Percentiles rank a stretch among this genome's conserved stretches.
Evolutionary conservation across 2,888 invertebrate species (phyloP).

Genomic region (Icerya purchasi): DNA sequence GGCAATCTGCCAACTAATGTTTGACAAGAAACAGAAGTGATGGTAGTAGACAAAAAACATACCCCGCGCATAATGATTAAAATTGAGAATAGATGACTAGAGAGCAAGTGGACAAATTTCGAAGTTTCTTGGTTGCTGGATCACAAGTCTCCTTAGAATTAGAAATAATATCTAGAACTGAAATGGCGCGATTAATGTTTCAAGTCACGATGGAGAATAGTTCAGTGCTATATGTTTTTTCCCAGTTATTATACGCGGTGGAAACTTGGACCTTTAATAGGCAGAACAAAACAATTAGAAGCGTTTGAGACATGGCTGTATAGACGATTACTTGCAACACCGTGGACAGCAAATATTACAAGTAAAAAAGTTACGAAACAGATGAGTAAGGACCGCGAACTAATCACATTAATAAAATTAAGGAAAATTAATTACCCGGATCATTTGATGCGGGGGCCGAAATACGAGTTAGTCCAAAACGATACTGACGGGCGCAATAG

Average conservation of each 20-base stretch:
- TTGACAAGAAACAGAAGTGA: background rate
- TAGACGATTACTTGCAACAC: background rate
- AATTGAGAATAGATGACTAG: no score
- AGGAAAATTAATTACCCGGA: no score
- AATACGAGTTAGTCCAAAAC: no score
- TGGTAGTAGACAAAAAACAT: background rate
- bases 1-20: background rate
- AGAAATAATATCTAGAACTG: background rate
- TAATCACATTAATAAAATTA: no score
- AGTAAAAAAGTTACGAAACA: no score
- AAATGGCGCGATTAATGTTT: background rate
- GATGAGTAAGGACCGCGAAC: no score
- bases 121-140: background rate
- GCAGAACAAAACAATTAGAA: background rate
- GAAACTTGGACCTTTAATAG: background rate
- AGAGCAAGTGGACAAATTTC: background rate
- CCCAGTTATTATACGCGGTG: background rate
- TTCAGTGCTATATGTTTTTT: background rate
- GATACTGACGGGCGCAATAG: no score
- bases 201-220: background rate
- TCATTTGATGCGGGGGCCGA: no score
- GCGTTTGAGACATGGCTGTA: background rate
- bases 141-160: background rate
- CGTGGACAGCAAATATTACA: background rate
- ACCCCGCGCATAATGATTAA: background rate